Percentiles rank a stretch among this genome's conserved stretches.
Conservation (phyloP, 2,888 invertebrate species). For the Sisyra nigra region DNA sequence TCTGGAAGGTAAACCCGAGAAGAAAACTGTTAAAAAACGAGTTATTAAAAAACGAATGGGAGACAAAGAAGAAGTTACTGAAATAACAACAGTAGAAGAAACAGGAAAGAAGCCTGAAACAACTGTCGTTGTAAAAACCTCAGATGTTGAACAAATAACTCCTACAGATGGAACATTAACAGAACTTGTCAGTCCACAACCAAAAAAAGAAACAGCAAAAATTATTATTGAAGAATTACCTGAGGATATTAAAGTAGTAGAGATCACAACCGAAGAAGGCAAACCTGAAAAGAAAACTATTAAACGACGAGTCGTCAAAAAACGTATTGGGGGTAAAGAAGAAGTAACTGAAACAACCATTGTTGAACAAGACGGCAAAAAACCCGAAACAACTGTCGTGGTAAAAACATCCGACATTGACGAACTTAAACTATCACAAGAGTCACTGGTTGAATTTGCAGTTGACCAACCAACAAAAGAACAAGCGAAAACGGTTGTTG, state of each 20-base stretch:
- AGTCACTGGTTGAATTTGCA: conserved; percentile 11
- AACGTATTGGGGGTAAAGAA: conserved; percentile 22
- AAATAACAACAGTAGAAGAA: conserved; percentile 19
- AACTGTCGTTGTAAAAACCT: conserved; percentile 18
- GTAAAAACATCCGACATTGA: conserved; percentile 16
- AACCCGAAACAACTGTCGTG: conserved; percentile 28
- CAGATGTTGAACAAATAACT: conserved; percentile 12
- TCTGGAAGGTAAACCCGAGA: conserved; percentile 21
- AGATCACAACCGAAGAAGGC: conserved; percentile 18
- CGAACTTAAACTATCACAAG: conserved; percentile 15
- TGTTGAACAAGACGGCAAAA: conserved; percentile 23
- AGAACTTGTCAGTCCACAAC: conserved; percentile 4
- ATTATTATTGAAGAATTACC: conserved; percentile 19
- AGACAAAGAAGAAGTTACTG: conserved; percentile 17
- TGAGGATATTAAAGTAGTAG: conserved; percentile 19
- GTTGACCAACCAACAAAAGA: conserved; percentile 15
- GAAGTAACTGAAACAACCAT: conserved; percentile 26
- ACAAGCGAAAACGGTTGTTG: conserved; percentile 14
- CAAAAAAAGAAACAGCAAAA: background rate
- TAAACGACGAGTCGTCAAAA: conserved; percentile 19
- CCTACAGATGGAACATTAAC: background rate
- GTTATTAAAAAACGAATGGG: conserved; percentile 20
- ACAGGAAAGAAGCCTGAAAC: conserved; percentile 16
- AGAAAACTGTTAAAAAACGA: conserved; percentile 18
- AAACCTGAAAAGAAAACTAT: conserved; percentile 17